A percentile compares a stretch with the other conserved stretches of the same genome.
These are phyloP conservation scores for Parascotia fuliginaria DNA, from an alignment of 2,888 invertebrate genomes.

Conservation along the genomic window DNA sequence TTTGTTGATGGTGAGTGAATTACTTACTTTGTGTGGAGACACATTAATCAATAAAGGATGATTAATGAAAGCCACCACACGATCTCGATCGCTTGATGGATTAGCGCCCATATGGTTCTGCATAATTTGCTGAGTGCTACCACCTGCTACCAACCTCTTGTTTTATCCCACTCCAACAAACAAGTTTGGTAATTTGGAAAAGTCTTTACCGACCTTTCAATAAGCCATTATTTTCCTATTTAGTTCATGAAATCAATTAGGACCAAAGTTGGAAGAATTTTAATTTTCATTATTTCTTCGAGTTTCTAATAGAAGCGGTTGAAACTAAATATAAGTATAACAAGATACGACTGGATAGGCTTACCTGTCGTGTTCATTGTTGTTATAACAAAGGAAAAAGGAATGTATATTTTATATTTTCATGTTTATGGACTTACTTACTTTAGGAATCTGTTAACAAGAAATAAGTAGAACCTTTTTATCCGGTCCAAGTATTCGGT, in stretches of 20 bases:
- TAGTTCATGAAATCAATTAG: constrained; percentile 24
- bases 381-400: constrained; percentile 45
- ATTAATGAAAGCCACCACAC: constrained; percentile 77
- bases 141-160: constrained; percentile 75
- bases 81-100: constrained; percentile 81
- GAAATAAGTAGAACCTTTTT: constrained; percentile 69
- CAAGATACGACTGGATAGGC: constrained; percentile 24
- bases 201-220: constrained; percentile 21
- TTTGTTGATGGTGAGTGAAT: constrained; percentile 67
- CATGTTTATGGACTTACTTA: constrained; percentile 47
- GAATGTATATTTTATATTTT: constrained; percentile 46
- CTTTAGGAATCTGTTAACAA: constrained; percentile 72
- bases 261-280: no score
- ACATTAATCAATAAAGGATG: constrained; percentile 84
- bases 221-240: constrained; percentile 33
- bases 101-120: constrained; percentile 82
- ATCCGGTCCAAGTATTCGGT: constrained; percentile 70
- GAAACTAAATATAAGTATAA: constrained; percentile 26
- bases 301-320: constrained; percentile 7
- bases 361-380: constrained; percentile 46
- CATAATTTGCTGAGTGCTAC: constrained; percentile 79
- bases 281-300: background rate
- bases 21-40: constrained; percentile 77
- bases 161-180: constrained; percentile 49
- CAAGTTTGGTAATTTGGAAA: constrained; percentile 32